phyloP scores from a whole-genome alignment of 2,113 vertebrate species.

The Oriolus oriolus region DNA sequence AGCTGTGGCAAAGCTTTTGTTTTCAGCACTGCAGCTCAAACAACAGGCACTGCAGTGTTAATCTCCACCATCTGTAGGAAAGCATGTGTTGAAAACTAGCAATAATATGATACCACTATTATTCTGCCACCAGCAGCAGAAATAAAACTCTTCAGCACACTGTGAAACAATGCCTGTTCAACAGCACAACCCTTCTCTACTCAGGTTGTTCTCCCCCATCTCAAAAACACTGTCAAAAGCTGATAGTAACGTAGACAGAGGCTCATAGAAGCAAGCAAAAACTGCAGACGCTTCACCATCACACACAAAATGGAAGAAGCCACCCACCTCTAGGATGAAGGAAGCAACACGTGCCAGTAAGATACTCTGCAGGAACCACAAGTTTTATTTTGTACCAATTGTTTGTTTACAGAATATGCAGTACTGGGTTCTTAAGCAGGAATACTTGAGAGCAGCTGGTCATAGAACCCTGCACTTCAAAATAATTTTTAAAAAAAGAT shows the following conservation, averaged over 20 bases:
- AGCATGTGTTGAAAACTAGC: background rate
- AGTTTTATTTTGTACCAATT: background rate
- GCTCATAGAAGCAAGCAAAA: background rate
- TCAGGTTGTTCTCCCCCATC: background rate
- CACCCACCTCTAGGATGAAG: background rate
- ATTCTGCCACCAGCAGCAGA: background rate
- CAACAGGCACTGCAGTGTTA: background rate
- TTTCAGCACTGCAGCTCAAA: background rate
- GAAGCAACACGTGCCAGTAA: background rate
- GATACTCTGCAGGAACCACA: background rate
- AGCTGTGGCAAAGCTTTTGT: slow-evolving; percentile 2
- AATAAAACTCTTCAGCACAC: background rate
- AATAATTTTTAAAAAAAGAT: background rate
- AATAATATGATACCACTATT: background rate
- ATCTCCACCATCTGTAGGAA: background rate
- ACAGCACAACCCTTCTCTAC: background rate
- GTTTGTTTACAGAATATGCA: background rate
- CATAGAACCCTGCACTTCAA: background rate
- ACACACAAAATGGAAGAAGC: background rate
- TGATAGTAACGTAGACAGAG: background rate
- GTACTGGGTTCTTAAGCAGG: background rate
- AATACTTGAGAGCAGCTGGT: background rate
- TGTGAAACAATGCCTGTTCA: background rate
- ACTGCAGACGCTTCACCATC: background rate
- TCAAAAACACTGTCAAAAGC: background rate